phyloP scores from a whole-genome alignment of 1,140 invertebrate genomes.

The Drosophila virilis region DNA sequence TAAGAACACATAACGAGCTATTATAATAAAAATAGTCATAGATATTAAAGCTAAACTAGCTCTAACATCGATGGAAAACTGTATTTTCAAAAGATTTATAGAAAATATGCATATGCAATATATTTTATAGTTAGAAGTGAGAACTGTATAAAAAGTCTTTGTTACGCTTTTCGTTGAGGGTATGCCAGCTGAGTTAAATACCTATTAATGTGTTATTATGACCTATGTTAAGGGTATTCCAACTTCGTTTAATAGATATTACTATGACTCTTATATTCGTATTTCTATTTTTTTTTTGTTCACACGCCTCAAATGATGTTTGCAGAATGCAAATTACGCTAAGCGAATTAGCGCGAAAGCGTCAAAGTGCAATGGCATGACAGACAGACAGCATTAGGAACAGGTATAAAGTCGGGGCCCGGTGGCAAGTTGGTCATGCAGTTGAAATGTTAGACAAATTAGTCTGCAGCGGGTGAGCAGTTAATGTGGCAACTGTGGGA shows the following conservation, averaged over 20 bases:
- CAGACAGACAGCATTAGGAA: not conserved
- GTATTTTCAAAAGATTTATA: too few relatives aligned
- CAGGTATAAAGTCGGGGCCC: constrained; percentile 1
- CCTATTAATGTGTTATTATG: constrained; percentile 4
- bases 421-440: not conserved
- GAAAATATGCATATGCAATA: too few relatives aligned
- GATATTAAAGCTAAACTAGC: too few relatives aligned
- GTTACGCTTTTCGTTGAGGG: not conserved
- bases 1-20: too few relatives aligned
- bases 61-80: too few relatives aligned
- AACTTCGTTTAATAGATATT: constrained; percentile 53
- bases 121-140: too few relatives aligned
- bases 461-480: constrained; percentile 49
- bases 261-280: constrained; percentile 21
- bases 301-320: constrained; percentile 70
- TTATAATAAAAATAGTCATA: too few relatives aligned
- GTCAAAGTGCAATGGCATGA: constrained; percentile 58
- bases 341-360: constrained; percentile 77
- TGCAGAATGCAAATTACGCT: constrained; percentile 77
- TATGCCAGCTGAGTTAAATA: constrained; percentile 40
- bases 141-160: too few relatives aligned
- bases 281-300: constrained; percentile 36
- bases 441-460: constrained; percentile 66
- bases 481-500: constrained; percentile 21
- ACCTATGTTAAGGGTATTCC: constrained; percentile 2